These are phyloP conservation scores for Cydia strobilella DNA, from an alignment of 1,140 invertebrate genomes.

Conservation along the genomic window DNA sequence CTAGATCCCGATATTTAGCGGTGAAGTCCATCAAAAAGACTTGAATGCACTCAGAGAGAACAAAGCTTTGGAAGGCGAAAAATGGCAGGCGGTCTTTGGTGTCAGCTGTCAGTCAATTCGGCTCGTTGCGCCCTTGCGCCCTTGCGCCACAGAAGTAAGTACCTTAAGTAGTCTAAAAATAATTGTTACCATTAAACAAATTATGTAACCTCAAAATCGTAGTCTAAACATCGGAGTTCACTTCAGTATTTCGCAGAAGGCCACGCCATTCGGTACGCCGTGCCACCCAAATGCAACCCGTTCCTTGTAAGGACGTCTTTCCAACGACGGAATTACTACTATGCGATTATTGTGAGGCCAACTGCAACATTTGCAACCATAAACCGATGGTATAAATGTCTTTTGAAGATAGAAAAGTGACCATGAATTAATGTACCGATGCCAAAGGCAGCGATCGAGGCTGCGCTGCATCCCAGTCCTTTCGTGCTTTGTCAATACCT, in stretches of 20 bases:
- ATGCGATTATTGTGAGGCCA: neutral
- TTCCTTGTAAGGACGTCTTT: conserved; percentile 8
- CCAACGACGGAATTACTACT: neutral
- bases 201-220: conserved; percentile 20
- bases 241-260: conserved; percentile 12
- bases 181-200: neutral
- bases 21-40: too few relatives aligned
- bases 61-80: too few relatives aligned
- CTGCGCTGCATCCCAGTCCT: neutral
- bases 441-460: neutral
- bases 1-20: too few relatives aligned
- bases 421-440: neutral
- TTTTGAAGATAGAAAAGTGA: neutral
- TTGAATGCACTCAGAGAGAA: too few relatives aligned
- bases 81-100: too few relatives aligned
- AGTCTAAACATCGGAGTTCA: conserved; percentile 27
- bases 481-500: too few relatives aligned
- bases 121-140: too few relatives aligned
- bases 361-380: neutral
- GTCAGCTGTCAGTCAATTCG: too few relatives aligned
- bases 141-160: neutral
- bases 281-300: conserved; percentile 22
- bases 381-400: neutral
- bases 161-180: neutral
- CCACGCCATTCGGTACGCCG: neutral